phyloP scores from a whole-genome alignment of 2,797 vertebrate species.

The Discoglossus pictus region DNA sequence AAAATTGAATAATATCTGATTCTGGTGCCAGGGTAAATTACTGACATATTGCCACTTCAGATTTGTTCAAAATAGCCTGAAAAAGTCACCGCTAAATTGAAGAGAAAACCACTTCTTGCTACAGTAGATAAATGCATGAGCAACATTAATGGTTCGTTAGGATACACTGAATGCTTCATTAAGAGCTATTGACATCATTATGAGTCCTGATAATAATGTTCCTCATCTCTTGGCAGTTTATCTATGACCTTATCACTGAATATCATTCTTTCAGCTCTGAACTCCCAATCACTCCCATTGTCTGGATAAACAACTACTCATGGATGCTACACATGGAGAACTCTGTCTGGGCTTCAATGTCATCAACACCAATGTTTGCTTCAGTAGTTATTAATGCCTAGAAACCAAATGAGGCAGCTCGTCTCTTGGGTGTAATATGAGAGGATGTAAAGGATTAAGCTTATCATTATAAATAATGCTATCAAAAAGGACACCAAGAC shows the following conservation, averaged over 20 bases:
- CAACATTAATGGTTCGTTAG: slow-evolving; percentile 26
- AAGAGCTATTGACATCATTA: slow-evolving; percentile 28
- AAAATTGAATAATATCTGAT: too few relatives aligned
- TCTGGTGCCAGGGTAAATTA: too few relatives aligned
- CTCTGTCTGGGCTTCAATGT: background rate
- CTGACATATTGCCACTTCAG: slow-evolving; percentile 11
- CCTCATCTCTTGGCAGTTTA: slow-evolving; percentile 39
- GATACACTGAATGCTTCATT: slow-evolving; percentile 38
- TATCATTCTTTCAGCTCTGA: slow-evolving; percentile 32
- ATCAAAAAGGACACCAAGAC: too few relatives aligned
- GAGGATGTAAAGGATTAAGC: too few relatives aligned
- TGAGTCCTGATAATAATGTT: slow-evolving; percentile 22
- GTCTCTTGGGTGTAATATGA: too few relatives aligned
- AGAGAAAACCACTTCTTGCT: background rate
- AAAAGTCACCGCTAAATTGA: background rate
- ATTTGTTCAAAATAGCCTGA: background rate
- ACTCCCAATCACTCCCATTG: slow-evolving; percentile 43
- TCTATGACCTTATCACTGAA: slow-evolving; percentile 37
- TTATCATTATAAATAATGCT: too few relatives aligned
- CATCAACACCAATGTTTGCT: too few relatives aligned
- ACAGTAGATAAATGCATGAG: slow-evolving; percentile 10
- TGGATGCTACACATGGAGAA: background rate
- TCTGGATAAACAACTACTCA: slow-evolving; percentile 21
- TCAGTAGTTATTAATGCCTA: too few relatives aligned
- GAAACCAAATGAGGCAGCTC: too few relatives aligned